These are phyloP conservation scores for Natator depressus DNA, from an alignment of 2,113 vertebrate species.

Conservation along the genomic window DNA sequence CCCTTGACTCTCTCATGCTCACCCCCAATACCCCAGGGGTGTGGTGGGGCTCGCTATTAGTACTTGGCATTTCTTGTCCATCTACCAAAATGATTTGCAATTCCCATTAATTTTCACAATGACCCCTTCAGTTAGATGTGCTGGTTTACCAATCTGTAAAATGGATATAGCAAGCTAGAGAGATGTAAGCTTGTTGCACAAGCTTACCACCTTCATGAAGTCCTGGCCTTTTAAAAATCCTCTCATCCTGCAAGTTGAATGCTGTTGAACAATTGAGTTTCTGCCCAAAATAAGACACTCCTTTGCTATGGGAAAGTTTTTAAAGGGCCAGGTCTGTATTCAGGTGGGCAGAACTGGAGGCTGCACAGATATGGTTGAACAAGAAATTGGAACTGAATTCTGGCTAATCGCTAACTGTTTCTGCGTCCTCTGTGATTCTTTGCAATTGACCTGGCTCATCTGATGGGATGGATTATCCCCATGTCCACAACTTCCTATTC, in stretches of 20 bases:
- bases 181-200: not conserved
- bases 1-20: not conserved
- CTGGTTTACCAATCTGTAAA: not conserved
- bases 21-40: not conserved
- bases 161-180: not conserved
- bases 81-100: not conserved
- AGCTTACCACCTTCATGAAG: not conserved
- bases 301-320: not conserved
- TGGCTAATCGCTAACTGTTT: not conserved
- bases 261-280: not conserved
- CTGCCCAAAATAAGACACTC: not conserved
- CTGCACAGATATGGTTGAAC: not conserved
- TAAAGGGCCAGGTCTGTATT: not conserved
- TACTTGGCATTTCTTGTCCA: not conserved
- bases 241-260: not conserved
- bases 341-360: not conserved
- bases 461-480: not conserved
- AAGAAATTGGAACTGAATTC: not conserved
- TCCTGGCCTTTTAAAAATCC: not conserved
- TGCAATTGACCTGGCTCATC: not conserved
- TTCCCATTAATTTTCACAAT: not conserved
- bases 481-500: not conserved
- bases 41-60: not conserved
- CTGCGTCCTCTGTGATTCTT: not conserved
- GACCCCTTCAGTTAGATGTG: not conserved